Base-by-base conservation (phyloP, 2,797 vertebrate genomes). In the Chrosomus eos region DNA sequence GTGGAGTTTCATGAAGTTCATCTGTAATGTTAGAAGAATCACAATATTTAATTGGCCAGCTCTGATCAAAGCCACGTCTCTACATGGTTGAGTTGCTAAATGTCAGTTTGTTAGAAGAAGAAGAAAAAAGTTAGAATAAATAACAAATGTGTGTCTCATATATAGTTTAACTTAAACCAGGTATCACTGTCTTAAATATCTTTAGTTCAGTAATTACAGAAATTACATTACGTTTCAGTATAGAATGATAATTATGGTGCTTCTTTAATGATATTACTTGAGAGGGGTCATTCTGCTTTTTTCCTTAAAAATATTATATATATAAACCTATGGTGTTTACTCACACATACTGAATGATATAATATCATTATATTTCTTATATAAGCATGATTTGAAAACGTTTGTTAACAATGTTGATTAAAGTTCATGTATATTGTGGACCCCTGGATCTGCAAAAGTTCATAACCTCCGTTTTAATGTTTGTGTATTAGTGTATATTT, bases 81-180 rank as follows among this genome's bases (percentile, higher is more conserved):
- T 2, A 64, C 38, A 23, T 48, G 26, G 33, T 80, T 53, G 78
- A 55, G 23, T 55, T 77, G 75, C 82, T 81, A 74, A 38, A 81
- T 66, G 71, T 31, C 26, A 18, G 14, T 18, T 31, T 64, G 14
- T 31, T 31, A 13, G 36, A 38, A 38, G 7, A 38, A 36, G 6
- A 38, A 38, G 7, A 38, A 38, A 38, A 36, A 36, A 36, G 33
- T 0, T 36, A 36, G 7, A 36, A 36, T 36, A 36, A 36, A 36
- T 36, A 62, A 67, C 31, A 40, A 23, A 78, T 45, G 10, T 16
- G 7, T 66, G 40, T 74, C 58, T 6, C 11, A 55, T 73, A 21
- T 11, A 43, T 16, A 45, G n/a, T 72, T 72, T 23, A 31, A 23
- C 19, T 53, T 23, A 75, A 36, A 55, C 3, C 72, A 53, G 5